Base-by-base conservation (phyloP, 2,797 vertebrate species). In the Salarias fasciatus region DNA sequence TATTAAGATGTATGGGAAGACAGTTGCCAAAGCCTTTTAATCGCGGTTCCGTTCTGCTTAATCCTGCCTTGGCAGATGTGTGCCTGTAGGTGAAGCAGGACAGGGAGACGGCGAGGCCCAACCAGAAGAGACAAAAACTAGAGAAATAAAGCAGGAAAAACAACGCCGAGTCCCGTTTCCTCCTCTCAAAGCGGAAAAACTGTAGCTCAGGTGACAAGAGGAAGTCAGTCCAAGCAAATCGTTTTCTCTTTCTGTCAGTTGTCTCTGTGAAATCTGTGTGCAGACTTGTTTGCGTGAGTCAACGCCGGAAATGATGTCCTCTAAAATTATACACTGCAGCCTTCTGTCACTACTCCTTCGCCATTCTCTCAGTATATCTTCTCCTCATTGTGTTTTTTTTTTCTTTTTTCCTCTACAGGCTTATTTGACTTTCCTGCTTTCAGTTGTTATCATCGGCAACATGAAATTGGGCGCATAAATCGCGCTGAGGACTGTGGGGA, bases 1-100 rank as follows among this genome's bases (percentile, higher is more conserved):
- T 85, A 89, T 89, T 87, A 89, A 83, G 86, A 91, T 81, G 80
- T 79, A 76, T 74, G 80, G 86, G 80, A 80, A 79, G 83, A 82
- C 85, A 79, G 84, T 89, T 79, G 73, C 86, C 80, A 89, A 79
- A 90, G 86, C 72, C 84, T 78, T 88, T 91, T 88, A 85, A 89
- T 91, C 74, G 51, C 51, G 37, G 77, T 86, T 77, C 69, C 51
- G 50, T 88, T 88, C 65, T 54, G 82, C 77, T 82, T 91, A 90
- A 91, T 90, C 87, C 84, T 11, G 54, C 56, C 62, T 53, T 31
- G 63, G 70, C 72, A 89, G 82, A 91, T 84, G 85, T 86, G 80
- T 64, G 78, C 78, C 82, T 78, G 63, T 59, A 88, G 88, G 85
- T 89, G 70, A 71, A 68, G 80, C 71, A 70, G 74, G 62, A 87